These are phyloP conservation scores for Phalanger gymnotis DNA, from an alignment of 2,797 vertebrate species.

Conservation along the genomic window DNA sequence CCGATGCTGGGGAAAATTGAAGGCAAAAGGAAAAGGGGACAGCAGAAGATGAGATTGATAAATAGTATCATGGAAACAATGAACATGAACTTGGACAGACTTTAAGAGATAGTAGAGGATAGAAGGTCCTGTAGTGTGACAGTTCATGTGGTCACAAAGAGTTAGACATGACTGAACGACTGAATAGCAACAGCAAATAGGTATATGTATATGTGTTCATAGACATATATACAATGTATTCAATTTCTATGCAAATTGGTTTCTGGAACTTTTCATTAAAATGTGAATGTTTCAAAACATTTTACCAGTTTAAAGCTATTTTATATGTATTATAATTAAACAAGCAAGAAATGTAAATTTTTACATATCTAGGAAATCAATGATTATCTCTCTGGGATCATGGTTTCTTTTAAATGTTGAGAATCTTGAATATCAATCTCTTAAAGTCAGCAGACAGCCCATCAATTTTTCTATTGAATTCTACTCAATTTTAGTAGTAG, in stretches of 20 bases:
- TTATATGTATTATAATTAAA: conserved; percentile 8
- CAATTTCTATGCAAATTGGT: background rate
- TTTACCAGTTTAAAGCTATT: background rate
- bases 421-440: conserved; percentile 64
- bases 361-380: background rate
- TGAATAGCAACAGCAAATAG: background rate
- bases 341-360: background rate
- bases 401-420: conserved; percentile 48
- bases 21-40: background rate
- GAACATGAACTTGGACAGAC: background rate
- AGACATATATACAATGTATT: background rate
- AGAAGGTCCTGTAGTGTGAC: background rate
- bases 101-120: background rate
- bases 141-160: background rate
- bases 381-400: conserved; percentile 19
- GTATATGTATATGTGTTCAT: background rate
- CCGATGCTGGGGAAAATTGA: background rate
- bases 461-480: conserved; percentile 69
- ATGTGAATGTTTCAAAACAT: conserved; percentile 13
- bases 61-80: background rate
- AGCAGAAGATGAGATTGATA: background rate
- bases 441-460: conserved; percentile 58
- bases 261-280: background rate
- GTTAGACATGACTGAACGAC: background rate
- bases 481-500: conserved; percentile 58